phyloP scores from a whole-genome alignment of 2,113 vertebrate species.

The Danio rerio region GRCz12tu NC_133186.1:7189001-7189500 shows the following conservation, averaged over 20 bases:
- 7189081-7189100: constrained; percentile 22
- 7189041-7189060: not conserved
- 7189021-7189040: constrained; percentile 1
- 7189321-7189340: constrained; percentile 13
- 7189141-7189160: constrained; percentile 16
- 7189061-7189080: constrained; percentile 4
- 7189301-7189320: constrained; percentile 44
- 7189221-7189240: constrained; percentile 18
- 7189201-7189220: constrained; percentile 18
- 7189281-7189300: constrained; percentile 40
- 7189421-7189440: constrained; percentile 74
- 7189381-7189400: constrained; percentile 77
- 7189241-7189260: not conserved
- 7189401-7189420: constrained; percentile 76
- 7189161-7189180: constrained; percentile 6
- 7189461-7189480: constrained; percentile 69
- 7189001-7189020: not conserved
- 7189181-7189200: not conserved
- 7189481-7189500: constrained; percentile 75
- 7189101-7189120: constrained; percentile 22
- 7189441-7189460: constrained; percentile 79
- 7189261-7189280: not conserved
- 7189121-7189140: not conserved
- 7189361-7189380: constrained; percentile 64
- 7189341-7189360: not conserved